These are phyloP conservation scores for Saccostrea glomerata DNA, from an alignment of 1,140 invertebrate species.

Conservation along the genomic window DNA sequence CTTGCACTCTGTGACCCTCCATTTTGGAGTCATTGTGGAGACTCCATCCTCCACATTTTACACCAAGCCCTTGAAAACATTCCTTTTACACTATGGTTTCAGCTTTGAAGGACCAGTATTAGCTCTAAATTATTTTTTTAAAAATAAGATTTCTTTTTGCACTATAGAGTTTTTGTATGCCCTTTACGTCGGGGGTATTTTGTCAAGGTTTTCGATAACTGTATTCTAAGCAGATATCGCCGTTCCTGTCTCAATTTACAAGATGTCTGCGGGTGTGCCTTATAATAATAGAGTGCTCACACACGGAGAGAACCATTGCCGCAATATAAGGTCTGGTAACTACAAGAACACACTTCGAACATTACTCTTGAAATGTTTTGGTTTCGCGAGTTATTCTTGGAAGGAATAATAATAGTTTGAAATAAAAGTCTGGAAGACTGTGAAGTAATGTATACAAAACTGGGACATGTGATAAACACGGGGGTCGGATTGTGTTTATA, in stretches of 20 bases:
- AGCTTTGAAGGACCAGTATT: no score
- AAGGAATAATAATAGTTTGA: conserved; percentile 31
- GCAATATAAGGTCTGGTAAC: not conserved
- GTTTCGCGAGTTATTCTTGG: conserved; percentile 32
- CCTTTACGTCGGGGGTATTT: no score
- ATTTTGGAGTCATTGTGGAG: no score
- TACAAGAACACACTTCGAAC: not conserved
- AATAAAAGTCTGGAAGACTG: conserved; percentile 34
- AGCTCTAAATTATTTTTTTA: no score
- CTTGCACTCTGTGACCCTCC: no score
- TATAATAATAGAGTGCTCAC: not conserved
- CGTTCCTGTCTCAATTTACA: not conserved
- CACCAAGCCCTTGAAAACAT: no score
- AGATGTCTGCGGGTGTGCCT: not conserved
- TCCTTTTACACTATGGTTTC: no score
- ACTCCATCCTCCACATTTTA: no score
- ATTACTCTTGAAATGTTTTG: not conserved
- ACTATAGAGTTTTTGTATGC: no score
- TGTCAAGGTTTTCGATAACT: no score
- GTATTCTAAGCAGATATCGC: not conserved
- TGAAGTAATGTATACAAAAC: conserved; percentile 15
- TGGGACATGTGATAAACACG: not conserved
- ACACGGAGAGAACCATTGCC: not conserved
- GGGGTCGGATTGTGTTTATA: conserved; percentile 1
- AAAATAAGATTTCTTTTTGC: no score